Conservation (phyloP, 2,113 vertebrate species). For the Barnardius zonarius region DNA sequence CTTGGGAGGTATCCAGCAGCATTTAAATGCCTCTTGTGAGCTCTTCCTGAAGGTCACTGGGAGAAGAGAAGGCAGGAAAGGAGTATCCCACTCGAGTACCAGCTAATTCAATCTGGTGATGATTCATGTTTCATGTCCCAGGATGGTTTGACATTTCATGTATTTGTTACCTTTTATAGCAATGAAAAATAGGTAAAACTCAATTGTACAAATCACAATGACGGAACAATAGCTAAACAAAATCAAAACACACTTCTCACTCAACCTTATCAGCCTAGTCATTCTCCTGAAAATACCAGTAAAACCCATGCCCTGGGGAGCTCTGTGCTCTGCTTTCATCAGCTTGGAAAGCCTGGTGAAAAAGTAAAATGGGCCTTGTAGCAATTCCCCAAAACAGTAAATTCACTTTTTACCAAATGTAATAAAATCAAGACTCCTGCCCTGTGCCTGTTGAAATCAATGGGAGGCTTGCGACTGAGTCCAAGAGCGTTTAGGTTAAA, state of each 20-base stretch:
- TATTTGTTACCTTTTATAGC: conserved; percentile 37
- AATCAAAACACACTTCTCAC: not conserved
- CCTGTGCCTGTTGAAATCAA: not conserved
- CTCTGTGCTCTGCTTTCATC: not conserved
- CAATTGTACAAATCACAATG: not conserved
- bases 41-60: not conserved
- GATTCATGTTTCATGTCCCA: conserved; percentile 17
- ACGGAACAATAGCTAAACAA: not conserved
- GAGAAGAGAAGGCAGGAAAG: conserved; percentile 34
- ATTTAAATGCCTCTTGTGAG: not conserved
- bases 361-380: not conserved
- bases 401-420: not conserved
- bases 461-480: not conserved
- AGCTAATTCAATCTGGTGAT: not conserved
- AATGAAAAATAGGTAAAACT: not conserved
- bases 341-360: not conserved
- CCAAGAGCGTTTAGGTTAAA: not conserved
- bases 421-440: not conserved
- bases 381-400: not conserved
- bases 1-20: not conserved
- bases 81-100: not conserved
- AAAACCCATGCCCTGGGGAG: not conserved
- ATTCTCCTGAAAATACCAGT: not conserved
- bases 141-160: not conserved
- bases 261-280: not conserved